Percentiles rank a stretch among this genome's conserved stretches.
Conservation (phyloP, 2,797 vertebrate genomes). For the Brachymystax lenok region DNA sequence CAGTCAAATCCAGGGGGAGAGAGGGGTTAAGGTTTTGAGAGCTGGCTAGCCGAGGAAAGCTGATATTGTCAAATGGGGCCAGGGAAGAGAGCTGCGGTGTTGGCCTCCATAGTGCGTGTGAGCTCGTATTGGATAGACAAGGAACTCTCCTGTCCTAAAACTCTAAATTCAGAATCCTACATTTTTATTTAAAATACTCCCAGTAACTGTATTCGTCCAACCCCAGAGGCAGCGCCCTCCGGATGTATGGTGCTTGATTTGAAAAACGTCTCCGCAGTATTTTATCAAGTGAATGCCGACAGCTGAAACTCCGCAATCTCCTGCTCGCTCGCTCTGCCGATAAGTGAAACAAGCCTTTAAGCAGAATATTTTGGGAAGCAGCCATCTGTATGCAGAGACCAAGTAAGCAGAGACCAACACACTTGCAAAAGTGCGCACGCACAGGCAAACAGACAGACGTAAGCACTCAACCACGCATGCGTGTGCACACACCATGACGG, state of each 20-base stretch:
- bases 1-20: background rate
- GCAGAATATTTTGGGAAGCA: constrained; percentile 4
- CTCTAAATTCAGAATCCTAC: background rate
- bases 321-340: background rate
- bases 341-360: constrained; percentile 9
- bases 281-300: background rate
- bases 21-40: background rate
- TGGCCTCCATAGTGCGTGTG: background rate
- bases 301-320: background rate
- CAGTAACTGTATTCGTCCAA: background rate
- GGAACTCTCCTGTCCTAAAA: background rate
- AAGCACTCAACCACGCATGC: too few relatives aligned
- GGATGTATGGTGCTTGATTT: background rate
- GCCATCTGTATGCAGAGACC: constrained; percentile 8
- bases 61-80: background rate
- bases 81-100: background rate
- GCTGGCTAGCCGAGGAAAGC: background rate
- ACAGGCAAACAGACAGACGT: background rate
- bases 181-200: too few relatives aligned
- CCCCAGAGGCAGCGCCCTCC: background rate
- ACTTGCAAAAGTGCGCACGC: background rate
- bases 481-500: too few relatives aligned
- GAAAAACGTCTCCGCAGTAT: background rate
- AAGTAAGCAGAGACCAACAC: background rate
- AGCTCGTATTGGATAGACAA: background rate